phyloP scores from a whole-genome alignment of 2,113 vertebrate species.

The Eublepharis macularius region DNA sequence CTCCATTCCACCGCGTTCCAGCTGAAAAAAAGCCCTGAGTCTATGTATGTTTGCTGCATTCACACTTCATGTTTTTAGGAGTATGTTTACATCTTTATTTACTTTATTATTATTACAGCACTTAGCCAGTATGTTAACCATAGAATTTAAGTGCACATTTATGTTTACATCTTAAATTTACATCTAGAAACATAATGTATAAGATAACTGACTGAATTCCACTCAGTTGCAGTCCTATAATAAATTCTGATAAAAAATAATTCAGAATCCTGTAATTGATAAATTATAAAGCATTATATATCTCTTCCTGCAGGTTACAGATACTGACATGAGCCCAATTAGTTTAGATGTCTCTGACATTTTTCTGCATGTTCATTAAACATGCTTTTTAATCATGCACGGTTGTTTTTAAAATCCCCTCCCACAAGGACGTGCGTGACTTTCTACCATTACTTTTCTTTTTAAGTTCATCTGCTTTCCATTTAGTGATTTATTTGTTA shows the following conservation, averaged over 20 bases:
- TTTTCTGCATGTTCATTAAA: constrained; percentile 42
- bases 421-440: neutral
- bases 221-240: neutral
- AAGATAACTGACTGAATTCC: no score
- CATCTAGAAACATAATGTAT: neutral
- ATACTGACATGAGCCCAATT: constrained; percentile 27
- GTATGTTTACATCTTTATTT: neutral
- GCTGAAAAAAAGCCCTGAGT: no score
- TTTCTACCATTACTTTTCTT: neutral
- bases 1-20: no score
- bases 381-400: constrained; percentile 36
- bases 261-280: neutral
- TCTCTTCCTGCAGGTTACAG: constrained; percentile 31
- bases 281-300: constrained; percentile 23
- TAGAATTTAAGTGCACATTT: no score
- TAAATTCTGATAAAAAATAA: neutral
- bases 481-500: constrained; percentile 21
- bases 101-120: no score
- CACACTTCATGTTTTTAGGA: neutral
- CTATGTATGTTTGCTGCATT: neutral
- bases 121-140: no score
- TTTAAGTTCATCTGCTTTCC: constrained; percentile 40
- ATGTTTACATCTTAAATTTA: neutral
- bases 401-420: constrained; percentile 3
- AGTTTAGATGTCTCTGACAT: constrained; percentile 41